Conservation (phyloP, 2,113 vertebrate species). For the Thamnophis sirtalis region DNA sequence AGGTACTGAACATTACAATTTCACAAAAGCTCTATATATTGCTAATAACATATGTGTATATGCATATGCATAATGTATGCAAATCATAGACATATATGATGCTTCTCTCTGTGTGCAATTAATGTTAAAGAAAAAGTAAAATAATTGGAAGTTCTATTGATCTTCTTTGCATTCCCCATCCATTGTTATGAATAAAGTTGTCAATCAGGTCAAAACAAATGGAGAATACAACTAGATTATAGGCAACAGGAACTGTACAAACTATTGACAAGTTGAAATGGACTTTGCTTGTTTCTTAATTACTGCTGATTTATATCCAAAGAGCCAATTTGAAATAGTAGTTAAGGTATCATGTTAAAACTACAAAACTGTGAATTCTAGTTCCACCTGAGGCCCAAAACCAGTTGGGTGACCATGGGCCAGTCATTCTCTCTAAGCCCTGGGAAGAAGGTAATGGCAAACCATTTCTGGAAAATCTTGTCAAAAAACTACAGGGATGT, state of each 20-base stretch:
- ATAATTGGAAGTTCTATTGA: background rate
- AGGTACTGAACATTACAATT: background rate
- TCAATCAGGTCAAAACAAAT: conserved; percentile 53
- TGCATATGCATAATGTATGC: background rate
- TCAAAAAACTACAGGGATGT: background rate
- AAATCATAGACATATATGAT: background rate
- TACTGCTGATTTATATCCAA: background rate
- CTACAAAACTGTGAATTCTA: background rate
- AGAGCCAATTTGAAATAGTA: background rate
- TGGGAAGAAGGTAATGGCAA: background rate
- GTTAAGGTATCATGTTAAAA: background rate
- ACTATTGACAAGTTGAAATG: conserved; percentile 36
- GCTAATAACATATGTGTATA: background rate
- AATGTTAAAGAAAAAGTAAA: background rate
- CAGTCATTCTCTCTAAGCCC: background rate
- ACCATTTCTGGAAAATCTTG: background rate
- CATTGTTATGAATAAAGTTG: conserved; percentile 37
- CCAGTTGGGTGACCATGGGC: background rate
- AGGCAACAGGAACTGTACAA: conserved; percentile 29
- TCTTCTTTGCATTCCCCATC: background rate
- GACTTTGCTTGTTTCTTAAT: background rate
- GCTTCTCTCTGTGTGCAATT: conserved; percentile 25
- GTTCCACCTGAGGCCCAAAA: background rate
- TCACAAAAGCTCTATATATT: background rate
- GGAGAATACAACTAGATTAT: conserved; percentile 36